Conservation (phyloP, 2,888 invertebrate genomes). For the Athalia rosae region DNA sequence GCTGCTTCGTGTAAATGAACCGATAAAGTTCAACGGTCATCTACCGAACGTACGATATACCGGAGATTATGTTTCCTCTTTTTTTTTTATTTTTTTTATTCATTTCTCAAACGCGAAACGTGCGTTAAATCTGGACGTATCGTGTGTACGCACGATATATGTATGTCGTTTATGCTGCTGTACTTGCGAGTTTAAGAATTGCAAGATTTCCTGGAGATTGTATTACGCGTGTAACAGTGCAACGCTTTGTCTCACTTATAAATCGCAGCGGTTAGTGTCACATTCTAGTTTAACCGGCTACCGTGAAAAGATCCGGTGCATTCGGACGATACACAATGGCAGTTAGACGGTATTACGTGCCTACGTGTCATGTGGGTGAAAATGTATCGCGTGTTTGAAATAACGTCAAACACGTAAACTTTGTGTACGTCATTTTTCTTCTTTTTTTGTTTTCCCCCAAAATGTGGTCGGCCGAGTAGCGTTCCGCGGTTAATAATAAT, state of each 20-base stretch:
- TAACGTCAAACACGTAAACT: too few species aligned
- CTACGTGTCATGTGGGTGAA: too few species aligned
- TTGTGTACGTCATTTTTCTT: too few species aligned
- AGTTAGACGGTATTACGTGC: too few species aligned
- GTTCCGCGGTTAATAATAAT: too few species aligned
- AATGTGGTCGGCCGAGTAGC: too few species aligned
- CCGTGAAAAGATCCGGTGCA: conserved; percentile 38
- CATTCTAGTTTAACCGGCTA: conserved; percentile 58
- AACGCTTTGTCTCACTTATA: conserved; percentile 62
- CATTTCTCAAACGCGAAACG: background rate
- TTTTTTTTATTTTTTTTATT: too few species aligned
- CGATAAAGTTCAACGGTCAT: background rate
- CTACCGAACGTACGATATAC: too few species aligned
- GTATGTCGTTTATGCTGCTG: background rate
- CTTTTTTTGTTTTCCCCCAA: too few species aligned
- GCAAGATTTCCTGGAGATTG: conserved; percentile 65
- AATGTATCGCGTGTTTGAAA: too few species aligned
- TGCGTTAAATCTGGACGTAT: background rate
- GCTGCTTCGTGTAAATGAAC: too few species aligned
- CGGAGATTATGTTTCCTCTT: too few species aligned
- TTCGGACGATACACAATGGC: background rate
- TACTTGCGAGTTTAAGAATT: conserved; percentile 43
- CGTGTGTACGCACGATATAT: background rate
- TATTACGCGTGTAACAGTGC: conserved; percentile 55
- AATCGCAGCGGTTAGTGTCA: conserved; percentile 65